A percentile compares a stretch with the other conserved stretches of the same genome.
Evolutionary conservation across 2,113 vertebrate genomes (phyloP).

Genomic region (Penelope pileata): DNA sequence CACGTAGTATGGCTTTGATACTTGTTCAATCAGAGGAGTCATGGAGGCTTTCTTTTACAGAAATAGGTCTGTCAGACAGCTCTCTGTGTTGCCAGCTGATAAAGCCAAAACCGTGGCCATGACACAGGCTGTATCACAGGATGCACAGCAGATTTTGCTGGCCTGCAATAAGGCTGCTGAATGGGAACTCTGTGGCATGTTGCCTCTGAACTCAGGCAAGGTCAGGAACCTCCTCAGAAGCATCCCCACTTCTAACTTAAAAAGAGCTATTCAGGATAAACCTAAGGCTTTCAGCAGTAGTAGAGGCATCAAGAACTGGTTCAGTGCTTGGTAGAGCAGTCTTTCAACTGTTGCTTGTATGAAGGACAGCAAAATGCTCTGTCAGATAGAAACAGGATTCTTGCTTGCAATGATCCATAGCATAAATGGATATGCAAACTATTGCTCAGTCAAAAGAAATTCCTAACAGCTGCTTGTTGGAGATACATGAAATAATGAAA

Average conservation of each 20-base stretch:
- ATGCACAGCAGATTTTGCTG: not conserved
- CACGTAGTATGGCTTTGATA: not conserved
- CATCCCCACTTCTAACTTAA: not conserved
- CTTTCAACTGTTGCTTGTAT: not conserved
- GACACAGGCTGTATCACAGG: not conserved
- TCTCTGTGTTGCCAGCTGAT: not conserved
- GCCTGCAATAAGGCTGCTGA: not conserved
- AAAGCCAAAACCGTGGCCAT: not conserved
- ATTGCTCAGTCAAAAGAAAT: not conserved
- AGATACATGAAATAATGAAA: not conserved
- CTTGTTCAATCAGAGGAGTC: not conserved
- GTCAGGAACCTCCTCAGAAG: not conserved
- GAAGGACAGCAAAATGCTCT: not conserved
- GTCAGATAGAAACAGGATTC: not conserved
- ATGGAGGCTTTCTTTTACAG: not conserved
- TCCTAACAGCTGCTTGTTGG: not conserved
- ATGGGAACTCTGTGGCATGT: not conserved
- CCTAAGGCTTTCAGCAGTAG: not conserved
- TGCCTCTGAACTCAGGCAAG: not conserved
- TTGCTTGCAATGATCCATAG: not conserved
- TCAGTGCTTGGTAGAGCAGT: not conserved
- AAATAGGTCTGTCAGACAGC: not conserved
- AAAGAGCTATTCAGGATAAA: not conserved
- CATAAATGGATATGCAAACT: not conserved
- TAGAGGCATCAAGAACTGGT: not conserved